Conservation (phyloP, 2,797 vertebrate genomes). For the Prunella strophiata region DNA sequence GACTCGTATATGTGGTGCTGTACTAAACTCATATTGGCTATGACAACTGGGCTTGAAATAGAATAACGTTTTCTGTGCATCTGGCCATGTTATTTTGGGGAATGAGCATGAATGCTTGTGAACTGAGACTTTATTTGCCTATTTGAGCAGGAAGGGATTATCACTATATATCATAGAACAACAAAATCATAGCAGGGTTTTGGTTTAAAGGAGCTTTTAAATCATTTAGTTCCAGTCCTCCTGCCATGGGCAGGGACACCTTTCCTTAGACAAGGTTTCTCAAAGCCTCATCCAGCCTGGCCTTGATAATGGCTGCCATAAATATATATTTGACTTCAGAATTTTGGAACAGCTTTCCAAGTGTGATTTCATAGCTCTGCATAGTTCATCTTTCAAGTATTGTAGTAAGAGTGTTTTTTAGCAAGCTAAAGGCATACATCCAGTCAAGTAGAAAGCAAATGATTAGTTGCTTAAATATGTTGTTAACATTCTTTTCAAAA, state of each 20-base stretch:
- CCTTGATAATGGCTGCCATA: neutral
- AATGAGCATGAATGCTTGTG: neutral
- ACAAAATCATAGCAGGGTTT: neutral
- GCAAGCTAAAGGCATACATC: neutral
- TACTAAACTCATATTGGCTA: neutral
- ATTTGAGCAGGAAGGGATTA: neutral
- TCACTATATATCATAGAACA: neutral
- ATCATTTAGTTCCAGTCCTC: rapidly evolving
- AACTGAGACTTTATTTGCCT: neutral
- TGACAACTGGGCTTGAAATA: neutral
- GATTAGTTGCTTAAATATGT: neutral
- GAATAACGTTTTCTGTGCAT: neutral
- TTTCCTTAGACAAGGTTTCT: neutral
- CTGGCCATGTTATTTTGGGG: neutral
- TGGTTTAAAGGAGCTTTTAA: neutral
- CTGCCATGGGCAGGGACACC: neutral
- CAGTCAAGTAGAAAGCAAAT: neutral
- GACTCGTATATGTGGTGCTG: neutral
- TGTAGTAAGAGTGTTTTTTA: neutral
- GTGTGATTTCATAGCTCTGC: neutral
- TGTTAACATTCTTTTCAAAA: neutral
- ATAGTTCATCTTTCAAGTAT: neutral
- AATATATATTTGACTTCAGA: neutral
- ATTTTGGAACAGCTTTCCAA: neutral
- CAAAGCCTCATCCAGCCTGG: neutral